phyloP scores from a whole-genome alignment of 2,113 vertebrate genomes.

The Reinhardtius hippoglossoides region DNA sequence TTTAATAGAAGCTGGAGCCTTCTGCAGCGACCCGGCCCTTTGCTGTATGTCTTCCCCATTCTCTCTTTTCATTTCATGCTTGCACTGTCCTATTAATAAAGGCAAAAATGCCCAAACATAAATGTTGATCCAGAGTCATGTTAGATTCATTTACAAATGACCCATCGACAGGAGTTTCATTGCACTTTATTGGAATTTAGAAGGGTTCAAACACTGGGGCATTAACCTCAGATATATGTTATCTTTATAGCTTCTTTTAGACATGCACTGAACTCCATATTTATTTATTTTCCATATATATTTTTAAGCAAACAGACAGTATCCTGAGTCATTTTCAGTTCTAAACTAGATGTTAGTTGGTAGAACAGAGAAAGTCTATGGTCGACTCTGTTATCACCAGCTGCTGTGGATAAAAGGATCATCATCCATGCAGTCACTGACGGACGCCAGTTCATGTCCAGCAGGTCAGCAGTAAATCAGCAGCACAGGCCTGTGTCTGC shows the following conservation, averaged over 20 bases:
- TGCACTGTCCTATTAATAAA: too few species aligned
- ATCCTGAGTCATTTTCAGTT: background rate
- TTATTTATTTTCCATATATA: too few species aligned
- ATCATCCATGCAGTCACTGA: slow-evolving; percentile 25
- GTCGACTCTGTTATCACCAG: background rate
- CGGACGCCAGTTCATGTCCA: slow-evolving; percentile 59
- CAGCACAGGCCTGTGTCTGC: slow-evolving; percentile 45
- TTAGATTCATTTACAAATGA: background rate
- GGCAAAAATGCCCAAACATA: background rate
- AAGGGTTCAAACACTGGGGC: background rate
- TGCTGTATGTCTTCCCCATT: too few species aligned
- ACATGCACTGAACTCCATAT: too few species aligned
- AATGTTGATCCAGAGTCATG: background rate
- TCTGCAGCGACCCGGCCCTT: too few species aligned
- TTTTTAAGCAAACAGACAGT: slow-evolving; percentile 1
- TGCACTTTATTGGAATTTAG: background rate
- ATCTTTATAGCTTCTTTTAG: background rate
- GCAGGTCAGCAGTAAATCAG: slow-evolving; percentile 75
- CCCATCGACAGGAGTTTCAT: background rate
- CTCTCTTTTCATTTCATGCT: too few species aligned
- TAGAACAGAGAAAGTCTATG: background rate
- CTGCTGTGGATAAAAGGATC: slow-evolving; percentile 55
- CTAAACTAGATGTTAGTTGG: background rate
- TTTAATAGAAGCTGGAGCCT: too few species aligned
- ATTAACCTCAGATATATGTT: background rate